A percentile compares a stretch with the other conserved stretches of the same genome.
These are phyloP conservation scores for Acrossocheilus wenchowensis DNA, from an alignment of 2,797 vertebrate genomes.

Conservation along the genomic window DNA sequence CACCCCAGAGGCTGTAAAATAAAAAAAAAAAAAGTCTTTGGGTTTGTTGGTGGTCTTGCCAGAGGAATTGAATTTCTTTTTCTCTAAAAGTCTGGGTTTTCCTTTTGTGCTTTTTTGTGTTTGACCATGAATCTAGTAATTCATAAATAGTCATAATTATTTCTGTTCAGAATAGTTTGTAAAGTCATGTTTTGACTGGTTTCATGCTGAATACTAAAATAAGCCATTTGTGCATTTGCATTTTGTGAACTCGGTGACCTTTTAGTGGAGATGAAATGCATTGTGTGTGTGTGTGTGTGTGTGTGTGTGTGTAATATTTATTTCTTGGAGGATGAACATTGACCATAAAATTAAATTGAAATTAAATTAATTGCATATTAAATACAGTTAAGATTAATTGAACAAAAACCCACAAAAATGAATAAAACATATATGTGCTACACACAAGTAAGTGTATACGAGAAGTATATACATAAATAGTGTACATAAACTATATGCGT, in stretches of 20 bases:
- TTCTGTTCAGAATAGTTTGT: not conserved
- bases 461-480: not conserved
- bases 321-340: not conserved
- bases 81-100: not conserved
- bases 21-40: not conserved
- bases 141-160: not conserved
- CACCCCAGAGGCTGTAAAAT: conserved; percentile 3
- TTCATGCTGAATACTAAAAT: not conserved
- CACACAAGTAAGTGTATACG: not conserved
- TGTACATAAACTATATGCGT: not conserved
- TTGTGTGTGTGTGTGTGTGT: too few relatives aligned
- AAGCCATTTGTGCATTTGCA: not conserved
- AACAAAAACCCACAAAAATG: not conserved
- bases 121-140: not conserved
- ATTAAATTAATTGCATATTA: not conserved
- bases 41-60: conserved; percentile 15
- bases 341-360: not conserved
- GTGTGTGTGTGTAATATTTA: not conserved
- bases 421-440: not conserved
- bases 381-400: not conserved
- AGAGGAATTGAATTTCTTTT: not conserved
- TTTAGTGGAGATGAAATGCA: not conserved
- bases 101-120: not conserved
- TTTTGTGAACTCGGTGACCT: not conserved
- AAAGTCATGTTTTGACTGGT: not conserved